phyloP scores from a whole-genome alignment of 2,113 vertebrate genomes.

The Dermatemys mawii region DNA sequence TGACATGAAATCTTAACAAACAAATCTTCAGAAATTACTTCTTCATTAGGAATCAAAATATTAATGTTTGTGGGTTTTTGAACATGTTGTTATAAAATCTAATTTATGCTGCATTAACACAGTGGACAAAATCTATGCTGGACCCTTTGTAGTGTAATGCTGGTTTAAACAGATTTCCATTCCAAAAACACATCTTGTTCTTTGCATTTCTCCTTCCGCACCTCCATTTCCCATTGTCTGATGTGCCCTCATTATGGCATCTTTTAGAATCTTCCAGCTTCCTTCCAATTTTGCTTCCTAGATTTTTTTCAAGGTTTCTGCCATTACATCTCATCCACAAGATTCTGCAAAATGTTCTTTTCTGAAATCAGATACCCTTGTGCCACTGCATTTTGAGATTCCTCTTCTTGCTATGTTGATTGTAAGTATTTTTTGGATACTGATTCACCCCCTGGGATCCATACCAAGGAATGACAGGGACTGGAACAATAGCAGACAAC shows the following conservation, averaged over 20 bases:
- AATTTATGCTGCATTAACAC: neutral
- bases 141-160: neutral
- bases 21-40: neutral
- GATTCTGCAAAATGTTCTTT: neutral
- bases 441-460: neutral
- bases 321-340: neutral
- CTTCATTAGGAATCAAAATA: neutral
- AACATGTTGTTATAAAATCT: neutral
- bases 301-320: too few relatives aligned
- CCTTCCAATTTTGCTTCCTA: neutral
- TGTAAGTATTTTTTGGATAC: neutral
- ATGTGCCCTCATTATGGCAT: neutral
- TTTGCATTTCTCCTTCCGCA: neutral
- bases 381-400: neutral
- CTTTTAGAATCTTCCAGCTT: neutral
- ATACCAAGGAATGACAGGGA: neutral
- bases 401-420: neutral
- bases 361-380: rapidly evolving
- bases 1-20: neutral
- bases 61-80: neutral
- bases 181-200: neutral
- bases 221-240: neutral
- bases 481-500: neutral
- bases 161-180: neutral
- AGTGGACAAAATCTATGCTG: neutral